These are phyloP conservation scores for Zosterops borbonicus DNA, from an alignment of 2,113 vertebrate genomes.

Conservation along the genomic window DNA sequence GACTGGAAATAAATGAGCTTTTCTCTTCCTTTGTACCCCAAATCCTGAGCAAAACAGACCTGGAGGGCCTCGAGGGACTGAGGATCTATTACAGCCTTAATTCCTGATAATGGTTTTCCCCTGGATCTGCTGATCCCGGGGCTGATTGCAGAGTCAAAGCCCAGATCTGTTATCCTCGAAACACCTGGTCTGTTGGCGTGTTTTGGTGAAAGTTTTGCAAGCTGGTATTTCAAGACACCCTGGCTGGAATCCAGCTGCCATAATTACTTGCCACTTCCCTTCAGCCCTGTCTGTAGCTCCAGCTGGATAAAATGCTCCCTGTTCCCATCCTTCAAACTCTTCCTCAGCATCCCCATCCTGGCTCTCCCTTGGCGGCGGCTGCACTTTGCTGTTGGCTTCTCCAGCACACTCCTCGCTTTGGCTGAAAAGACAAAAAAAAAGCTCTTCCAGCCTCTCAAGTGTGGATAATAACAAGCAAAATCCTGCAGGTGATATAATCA, in stretches of 20 bases:
- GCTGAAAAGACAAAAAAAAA: neutral
- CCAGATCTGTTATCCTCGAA: slow-evolving; percentile 53
- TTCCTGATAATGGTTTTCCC: neutral
- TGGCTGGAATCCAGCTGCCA: slow-evolving; percentile 5
- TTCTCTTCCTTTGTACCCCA: neutral
- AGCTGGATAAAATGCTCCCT: neutral
- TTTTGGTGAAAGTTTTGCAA: slow-evolving; percentile 65
- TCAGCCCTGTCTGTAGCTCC: neutral
- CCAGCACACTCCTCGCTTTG: rapidly evolving
- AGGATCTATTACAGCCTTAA: neutral
- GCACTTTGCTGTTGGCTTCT: neutral
- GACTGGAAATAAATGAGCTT: neutral
- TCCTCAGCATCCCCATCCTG: rapidly evolving
- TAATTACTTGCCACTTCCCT: slow-evolving; percentile 15
- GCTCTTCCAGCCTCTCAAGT: neutral
- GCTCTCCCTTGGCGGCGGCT: rapidly evolving
- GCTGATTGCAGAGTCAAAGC: neutral
- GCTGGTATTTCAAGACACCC: slow-evolving; percentile 43
- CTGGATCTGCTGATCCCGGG: neutral
- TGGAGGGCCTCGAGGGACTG: rapidly evolving
- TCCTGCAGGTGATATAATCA: neutral
- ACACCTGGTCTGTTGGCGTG: slow-evolving; percentile 16
- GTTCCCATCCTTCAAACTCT: neutral
- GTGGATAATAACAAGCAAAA: neutral
- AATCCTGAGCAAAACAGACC: neutral